Evolutionary conservation across 2,113 vertebrate genomes (phyloP).

Genomic region (human (Homo sapiens)): GRCh38 chrX:48092001-48092500

Average conservation of each 20-base stretch:
- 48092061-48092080: background rate
- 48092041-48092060: background rate
- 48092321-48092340: background rate
- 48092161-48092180: background rate
- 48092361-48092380: background rate
- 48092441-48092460: background rate
- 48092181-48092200: background rate
- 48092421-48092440: background rate
- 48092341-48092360: background rate
- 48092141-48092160: background rate
- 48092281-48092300: background rate
- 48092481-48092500: background rate
- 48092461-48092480: background rate
- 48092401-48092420: background rate
- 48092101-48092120: background rate
- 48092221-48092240: background rate
- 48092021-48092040: no score
- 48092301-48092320: background rate
- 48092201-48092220: background rate
- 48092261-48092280: background rate
- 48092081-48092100: background rate
- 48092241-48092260: background rate
- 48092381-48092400: background rate
- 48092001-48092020: no score
- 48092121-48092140: background rate